Conservation (phyloP, 2,888 invertebrate species). For the Idaea straminata region DNA sequence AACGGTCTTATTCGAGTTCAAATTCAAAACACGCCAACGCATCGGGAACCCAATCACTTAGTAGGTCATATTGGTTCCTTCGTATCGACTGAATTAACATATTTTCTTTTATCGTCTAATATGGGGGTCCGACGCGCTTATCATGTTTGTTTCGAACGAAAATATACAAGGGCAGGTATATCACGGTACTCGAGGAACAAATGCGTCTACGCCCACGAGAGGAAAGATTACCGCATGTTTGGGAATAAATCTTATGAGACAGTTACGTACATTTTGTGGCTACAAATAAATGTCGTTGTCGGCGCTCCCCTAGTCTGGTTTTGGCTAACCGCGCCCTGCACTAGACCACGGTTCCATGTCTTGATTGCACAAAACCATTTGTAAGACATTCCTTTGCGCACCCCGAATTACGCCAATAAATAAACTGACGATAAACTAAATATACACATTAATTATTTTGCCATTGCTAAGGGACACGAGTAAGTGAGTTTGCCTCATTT, state of each 20-base stretch:
- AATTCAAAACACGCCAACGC: constrained; percentile 71
- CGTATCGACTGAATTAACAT: constrained; percentile 72
- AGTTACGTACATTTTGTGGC: constrained; percentile 68
- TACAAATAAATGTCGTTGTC: constrained; percentile 64
- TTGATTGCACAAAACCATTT: constrained; percentile 42
- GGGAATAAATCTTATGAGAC: constrained; percentile 72
- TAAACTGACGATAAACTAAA: constrained; percentile 7
- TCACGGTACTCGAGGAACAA: constrained; percentile 58
- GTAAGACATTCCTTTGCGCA: constrained; percentile 27
- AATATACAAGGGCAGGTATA: constrained; percentile 64
- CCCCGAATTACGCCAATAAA: constrained; percentile 17
- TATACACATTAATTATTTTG: constrained; percentile 3
- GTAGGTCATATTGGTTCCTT: constrained; percentile 73
- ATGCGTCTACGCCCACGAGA: constrained; percentile 71
- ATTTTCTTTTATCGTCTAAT: constrained; percentile 76
- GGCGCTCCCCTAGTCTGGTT: constrained; percentile 51
- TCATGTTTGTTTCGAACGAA: constrained; percentile 68
- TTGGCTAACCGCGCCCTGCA: constrained; percentile 44
- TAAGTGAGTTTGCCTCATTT: neutral
- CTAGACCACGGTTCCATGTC: constrained; percentile 29
- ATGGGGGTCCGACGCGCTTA: constrained; percentile 68
- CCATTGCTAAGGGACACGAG: neutral
- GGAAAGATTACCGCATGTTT: constrained; percentile 73
- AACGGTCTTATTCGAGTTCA: constrained; percentile 44
- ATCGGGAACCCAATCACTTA: constrained; percentile 77